Percentiles rank a stretch among this genome's conserved stretches.
phyloP scores from a whole-genome alignment of 2,888 invertebrate genomes.

The Alloplasta piceator region DNA sequence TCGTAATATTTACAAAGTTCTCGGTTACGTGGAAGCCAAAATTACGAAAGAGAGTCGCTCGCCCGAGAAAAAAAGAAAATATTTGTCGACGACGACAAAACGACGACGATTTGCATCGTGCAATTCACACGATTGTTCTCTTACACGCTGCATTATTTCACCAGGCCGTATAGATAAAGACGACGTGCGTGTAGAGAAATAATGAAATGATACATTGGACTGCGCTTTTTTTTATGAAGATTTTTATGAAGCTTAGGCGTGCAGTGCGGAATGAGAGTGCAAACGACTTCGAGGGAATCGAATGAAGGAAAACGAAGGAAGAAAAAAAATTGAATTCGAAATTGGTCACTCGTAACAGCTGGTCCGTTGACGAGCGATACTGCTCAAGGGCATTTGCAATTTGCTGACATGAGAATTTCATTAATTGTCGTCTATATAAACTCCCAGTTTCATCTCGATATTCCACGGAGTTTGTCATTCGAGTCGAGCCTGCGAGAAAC shows the following conservation, averaged over 20 bases:
- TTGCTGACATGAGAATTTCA: neutral
- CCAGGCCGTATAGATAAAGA: too few relatives aligned
- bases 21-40: too few relatives aligned
- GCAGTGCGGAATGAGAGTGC: neutral
- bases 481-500: slow-evolving; percentile 28
- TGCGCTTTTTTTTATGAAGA: neutral
- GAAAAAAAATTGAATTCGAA: slow-evolving; percentile 1
- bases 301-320: neutral
- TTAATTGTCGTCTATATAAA: slow-evolving; percentile 55
- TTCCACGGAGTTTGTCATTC: slow-evolving; percentile 15
- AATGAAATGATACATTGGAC: too few relatives aligned
- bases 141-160: too few relatives aligned
- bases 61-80: too few relatives aligned
- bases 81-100: too few relatives aligned
- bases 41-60: too few relatives aligned
- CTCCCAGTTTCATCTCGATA: slow-evolving; percentile 26
- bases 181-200: too few relatives aligned
- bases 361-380: slow-evolving; percentile 1
- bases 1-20: too few relatives aligned
- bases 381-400: neutral
- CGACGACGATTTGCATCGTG: too few relatives aligned
- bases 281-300: neutral
- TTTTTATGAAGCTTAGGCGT: neutral
- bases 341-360: neutral
- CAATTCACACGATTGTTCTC: too few relatives aligned